Base-by-base conservation (phyloP, 2,888 invertebrate species). In the Anthoptus insignis region DNA sequence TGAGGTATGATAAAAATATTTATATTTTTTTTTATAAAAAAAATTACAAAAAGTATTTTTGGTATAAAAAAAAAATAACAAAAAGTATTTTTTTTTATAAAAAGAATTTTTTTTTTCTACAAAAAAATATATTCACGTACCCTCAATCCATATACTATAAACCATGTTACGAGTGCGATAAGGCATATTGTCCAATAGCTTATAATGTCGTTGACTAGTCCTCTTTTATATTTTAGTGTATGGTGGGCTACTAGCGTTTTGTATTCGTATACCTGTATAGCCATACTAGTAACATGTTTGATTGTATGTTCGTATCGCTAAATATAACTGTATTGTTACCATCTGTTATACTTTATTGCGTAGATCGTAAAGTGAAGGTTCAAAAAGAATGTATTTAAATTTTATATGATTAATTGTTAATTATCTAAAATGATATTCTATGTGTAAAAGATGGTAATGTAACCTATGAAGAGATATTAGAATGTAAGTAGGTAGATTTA, bases 391-490 rank as follows among this genome's bases (percentile, higher is more conserved):
- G 11, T 42, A 42, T 42, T 39, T 39, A 39, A 39, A 39, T 39
- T 39, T 14, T 39, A 39, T 39, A 39, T 39, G 14, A 39, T 39
- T 16, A 39, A 39, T 0, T 16, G 39, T 14, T 37, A 8, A 39
- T 5, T n/a, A 6, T 37, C 14, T 37, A 4, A 37, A 37, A 39
- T 16, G 16, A 3, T n/a, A 16, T 16, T 42, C n/a, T 37, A 14
- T 14, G 14, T 42, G 54, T 56, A 54, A 49, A 47, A 54, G 42
- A 53, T 54, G 53, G 16, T 47, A 54, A 60, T 39, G n/a, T n/a
- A n/a, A 32, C 42, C 56, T 75, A 77, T 85, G 81, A 82, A 81
- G 81, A 87, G 87, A 87, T 39, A 87, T 83, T 87, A 85, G 81
- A 57, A 65, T 72, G 53, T 88, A 89, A 87, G 84, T 89, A 88